These are phyloP conservation scores for Eurystomus gularis DNA, from an alignment of 2,113 vertebrate species.

Conservation along the genomic window DNA sequence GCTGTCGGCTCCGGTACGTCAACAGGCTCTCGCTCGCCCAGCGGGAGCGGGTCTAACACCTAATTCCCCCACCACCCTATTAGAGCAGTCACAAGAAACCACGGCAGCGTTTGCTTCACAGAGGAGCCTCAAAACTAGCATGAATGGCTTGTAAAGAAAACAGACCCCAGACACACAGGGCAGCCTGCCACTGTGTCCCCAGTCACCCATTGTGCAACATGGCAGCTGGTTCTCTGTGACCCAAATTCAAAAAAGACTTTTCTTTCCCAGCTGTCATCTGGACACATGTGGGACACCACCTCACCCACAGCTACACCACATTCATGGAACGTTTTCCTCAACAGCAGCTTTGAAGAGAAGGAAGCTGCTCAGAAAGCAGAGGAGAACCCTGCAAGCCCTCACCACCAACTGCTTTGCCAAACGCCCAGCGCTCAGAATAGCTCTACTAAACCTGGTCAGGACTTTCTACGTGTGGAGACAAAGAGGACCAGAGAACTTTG, in stretches of 20 bases:
- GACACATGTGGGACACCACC: background rate
- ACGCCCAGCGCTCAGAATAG: background rate
- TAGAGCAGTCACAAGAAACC: background rate
- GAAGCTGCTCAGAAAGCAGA: background rate
- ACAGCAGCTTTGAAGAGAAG: background rate
- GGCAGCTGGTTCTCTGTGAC: background rate
- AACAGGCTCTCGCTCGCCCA: background rate
- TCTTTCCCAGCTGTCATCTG: background rate
- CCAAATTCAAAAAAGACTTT: background rate
- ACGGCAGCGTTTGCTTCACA: background rate
- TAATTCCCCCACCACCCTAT: background rate
- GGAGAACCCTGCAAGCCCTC: background rate
- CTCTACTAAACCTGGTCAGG: background rate
- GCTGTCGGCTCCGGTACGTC: slow-evolving; percentile 13
- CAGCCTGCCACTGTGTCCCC: background rate
- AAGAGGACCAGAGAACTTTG: fast-evolving
- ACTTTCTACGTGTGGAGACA: background rate
- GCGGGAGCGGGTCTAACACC: background rate
- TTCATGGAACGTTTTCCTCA: fast-evolving
- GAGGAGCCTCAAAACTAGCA: background rate
- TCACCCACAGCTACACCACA: background rate
- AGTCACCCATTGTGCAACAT: background rate
- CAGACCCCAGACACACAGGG: background rate
- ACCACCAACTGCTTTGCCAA: background rate
- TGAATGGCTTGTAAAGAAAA: background rate